phyloP scores from a whole-genome alignment of 2,797 vertebrate genomes.

The Anas acuta region DNA sequence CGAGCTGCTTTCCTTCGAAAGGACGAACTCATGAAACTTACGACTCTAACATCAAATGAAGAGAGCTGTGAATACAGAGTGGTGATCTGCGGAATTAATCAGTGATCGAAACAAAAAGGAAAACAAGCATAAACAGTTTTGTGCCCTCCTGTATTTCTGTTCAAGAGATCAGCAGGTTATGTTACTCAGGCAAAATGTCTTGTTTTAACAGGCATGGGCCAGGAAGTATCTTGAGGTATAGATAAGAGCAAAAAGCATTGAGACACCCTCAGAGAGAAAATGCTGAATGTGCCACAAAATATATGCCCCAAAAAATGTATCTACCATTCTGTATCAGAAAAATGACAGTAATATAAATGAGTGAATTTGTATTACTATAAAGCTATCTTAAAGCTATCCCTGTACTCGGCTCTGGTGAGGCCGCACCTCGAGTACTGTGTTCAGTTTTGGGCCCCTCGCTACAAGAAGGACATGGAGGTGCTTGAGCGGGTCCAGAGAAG shows the following conservation, averaged over 20 bases:
- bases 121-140: not conserved
- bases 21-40: not conserved
- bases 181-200: not conserved
- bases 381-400: not conserved
- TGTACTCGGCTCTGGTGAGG: too few relatives aligned
- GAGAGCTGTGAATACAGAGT: not conserved
- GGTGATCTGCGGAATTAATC: not conserved
- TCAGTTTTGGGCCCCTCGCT: too few relatives aligned
- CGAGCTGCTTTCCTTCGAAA: not conserved
- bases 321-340: not conserved
- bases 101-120: not conserved
- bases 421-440: too few relatives aligned
- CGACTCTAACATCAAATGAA: not conserved
- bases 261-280: rapidly evolving
- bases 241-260: not conserved
- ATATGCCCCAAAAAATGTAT: not conserved
- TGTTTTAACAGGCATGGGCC: not conserved
- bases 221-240: not conserved
- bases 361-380: not conserved
- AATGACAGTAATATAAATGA: not conserved
- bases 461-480: too few relatives aligned
- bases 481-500: too few relatives aligned
- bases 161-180: not conserved
- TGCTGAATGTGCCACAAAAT: not conserved
- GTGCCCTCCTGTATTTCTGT: not conserved